Evolutionary conservation across 2,797 vertebrate genomes (phyloP), one percentile per base, ranked within the genome.

Genomic region (Anolis apletophallus): DNA sequence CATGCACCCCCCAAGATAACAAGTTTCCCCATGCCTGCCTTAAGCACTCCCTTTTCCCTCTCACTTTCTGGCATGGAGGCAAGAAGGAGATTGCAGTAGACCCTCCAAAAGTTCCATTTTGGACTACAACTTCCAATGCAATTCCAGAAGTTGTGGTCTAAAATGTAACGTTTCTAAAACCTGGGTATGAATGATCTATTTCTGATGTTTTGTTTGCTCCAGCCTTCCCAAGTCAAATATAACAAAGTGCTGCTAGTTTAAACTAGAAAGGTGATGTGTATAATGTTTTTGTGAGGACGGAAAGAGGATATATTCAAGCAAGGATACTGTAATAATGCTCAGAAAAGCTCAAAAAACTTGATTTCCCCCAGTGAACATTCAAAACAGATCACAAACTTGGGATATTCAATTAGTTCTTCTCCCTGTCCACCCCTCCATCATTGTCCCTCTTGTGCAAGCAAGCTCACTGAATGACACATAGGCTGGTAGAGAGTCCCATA

Each of bases 401-500:
- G 10, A 68, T 29, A 69, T 85, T 69, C n/a, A 85, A 78, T 85
- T 77, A 68, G 17, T 36, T 75, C 26, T 57, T 40, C 29, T 29
- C n/a, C 23, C 34, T 23, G 1, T 29, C 5, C 46, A 46, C 46
- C 68, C 68, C 16, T 12, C 40, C 46, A 76, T 19, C 32, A 19
- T 32, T 34, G 36, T 36, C 29, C 34, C 52, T 23, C 13, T 50
- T 57, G 2, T 46, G n/a, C 14, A 80, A 19, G 8, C 32, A 87
- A 76, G 84, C 16, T 72, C 81, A 26, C 64, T 71, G 68, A 78
- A 77, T 72, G 67, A 26, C 85, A 74, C 57, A 40, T 87, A 6
- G 36, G 88, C 90, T 71, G 85, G 82, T 9, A 88, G 50, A 87
- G 9, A 68, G 57, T 19, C 75, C 68, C 80, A 46, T 71, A 86